Conservation (phyloP, 1,140 invertebrate genomes). For the Helicoverpa zea region DNA sequence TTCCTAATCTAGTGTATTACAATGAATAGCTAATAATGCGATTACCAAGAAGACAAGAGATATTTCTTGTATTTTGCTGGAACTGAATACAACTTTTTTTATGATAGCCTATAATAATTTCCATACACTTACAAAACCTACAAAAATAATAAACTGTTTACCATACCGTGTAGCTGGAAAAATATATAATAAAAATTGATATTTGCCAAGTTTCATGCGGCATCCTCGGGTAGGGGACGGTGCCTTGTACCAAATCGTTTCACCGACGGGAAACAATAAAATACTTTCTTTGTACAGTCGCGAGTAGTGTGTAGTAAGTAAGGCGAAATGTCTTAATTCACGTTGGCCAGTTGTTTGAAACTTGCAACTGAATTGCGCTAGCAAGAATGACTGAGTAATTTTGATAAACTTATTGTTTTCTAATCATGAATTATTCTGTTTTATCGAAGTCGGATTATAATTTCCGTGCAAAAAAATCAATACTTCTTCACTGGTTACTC, state of each 20-base stretch:
- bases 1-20: too few relatives aligned
- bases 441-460: too few relatives aligned
- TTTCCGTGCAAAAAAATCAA: too few relatives aligned
- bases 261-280: constrained; percentile 36
- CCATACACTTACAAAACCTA: background rate
- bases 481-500: too few relatives aligned
- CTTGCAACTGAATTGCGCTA: background rate
- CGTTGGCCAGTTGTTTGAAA: background rate
- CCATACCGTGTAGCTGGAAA: constrained; percentile 18
- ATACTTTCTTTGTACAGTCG: constrained; percentile 22
- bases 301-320: background rate
- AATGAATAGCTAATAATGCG: too few relatives aligned
- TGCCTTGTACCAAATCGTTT: constrained; percentile 44
- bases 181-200: constrained; percentile 44
- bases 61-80: background rate
- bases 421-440: too few relatives aligned
- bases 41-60: too few relatives aligned
- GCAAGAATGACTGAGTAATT: background rate
- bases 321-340: constrained; percentile 18
- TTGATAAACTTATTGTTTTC: too few relatives aligned
- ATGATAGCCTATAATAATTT: background rate
- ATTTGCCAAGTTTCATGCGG: constrained; percentile 10
- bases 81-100: background rate
- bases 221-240: background rate
- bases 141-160: constrained; percentile 13